Conservation (phyloP, 2,888 invertebrate species). For the Odontomyia ornata region DNA sequence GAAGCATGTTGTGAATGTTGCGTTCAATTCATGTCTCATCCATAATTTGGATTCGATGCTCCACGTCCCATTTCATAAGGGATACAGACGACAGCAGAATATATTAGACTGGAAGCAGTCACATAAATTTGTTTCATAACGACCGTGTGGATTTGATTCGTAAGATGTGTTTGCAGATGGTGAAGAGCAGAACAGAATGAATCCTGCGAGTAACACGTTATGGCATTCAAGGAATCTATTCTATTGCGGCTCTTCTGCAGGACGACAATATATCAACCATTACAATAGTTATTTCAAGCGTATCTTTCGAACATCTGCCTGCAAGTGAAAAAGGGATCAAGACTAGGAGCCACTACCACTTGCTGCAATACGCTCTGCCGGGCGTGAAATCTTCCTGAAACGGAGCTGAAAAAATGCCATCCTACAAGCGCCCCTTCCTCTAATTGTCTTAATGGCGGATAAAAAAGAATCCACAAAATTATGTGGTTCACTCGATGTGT, state of each 20-base stretch:
- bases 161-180: slow-evolving; percentile 6
- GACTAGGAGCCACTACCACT: slow-evolving; percentile 34
- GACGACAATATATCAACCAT: neutral
- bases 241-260: neutral
- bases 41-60: slow-evolving; percentile 35
- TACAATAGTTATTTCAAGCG: slow-evolving; percentile 32
- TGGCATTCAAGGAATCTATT: slow-evolving; percentile 23
- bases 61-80: slow-evolving; percentile 18
- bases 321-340: neutral
- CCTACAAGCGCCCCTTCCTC: slow-evolving; percentile 22
- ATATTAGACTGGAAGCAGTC: slow-evolving; percentile 15
- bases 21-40: slow-evolving; percentile 12
- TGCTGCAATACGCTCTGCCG: slow-evolving; percentile 44
- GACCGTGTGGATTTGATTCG: slow-evolving; percentile 23
- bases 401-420: slow-evolving; percentile 43
- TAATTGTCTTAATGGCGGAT: slow-evolving; percentile 28
- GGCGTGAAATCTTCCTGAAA: slow-evolving; percentile 49
- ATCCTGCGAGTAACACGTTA: neutral
- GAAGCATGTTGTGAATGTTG: slow-evolving; percentile 15
- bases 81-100: slow-evolving; percentile 7
- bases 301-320: slow-evolving; percentile 32
- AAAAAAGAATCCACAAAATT: neutral
- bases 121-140: slow-evolving; percentile 35
- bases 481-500: slow-evolving; percentile 19
- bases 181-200: slow-evolving; percentile 10